Conservation (phyloP, 2,797 vertebrate genomes). For the Channallabes apus region DNA sequence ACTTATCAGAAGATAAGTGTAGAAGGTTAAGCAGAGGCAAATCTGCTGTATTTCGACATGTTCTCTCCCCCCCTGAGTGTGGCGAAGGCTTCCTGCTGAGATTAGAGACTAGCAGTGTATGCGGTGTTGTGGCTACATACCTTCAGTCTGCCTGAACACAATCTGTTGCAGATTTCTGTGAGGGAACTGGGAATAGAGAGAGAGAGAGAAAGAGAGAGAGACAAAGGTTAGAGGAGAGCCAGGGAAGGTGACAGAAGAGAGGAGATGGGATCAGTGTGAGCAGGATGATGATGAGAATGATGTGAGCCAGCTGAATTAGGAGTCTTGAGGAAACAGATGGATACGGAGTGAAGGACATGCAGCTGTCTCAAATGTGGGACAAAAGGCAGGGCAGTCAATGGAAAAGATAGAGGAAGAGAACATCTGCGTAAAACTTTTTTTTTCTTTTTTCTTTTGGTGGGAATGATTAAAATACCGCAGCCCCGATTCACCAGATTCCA, state of each 20-base stretch:
- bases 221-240: conserved; percentile 33
- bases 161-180: conserved; percentile 77
- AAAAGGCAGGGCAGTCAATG: conserved; percentile 16
- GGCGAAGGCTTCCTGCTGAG: conserved; percentile 70
- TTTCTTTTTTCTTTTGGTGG: background rate
- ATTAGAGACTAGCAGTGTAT: conserved; percentile 73
- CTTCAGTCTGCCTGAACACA: conserved; percentile 76
- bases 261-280: conserved; percentile 11
- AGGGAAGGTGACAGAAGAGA: background rate
- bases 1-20: conserved; percentile 68
- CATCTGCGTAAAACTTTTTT: conserved; percentile 23
- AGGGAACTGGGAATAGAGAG: conserved; percentile 56
- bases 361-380: background rate
- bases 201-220: conserved; percentile 61
- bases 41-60: conserved; percentile 72
- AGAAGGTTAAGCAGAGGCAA: conserved; percentile 73
- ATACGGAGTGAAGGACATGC: conserved; percentile 32
- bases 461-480: conserved; percentile 27
- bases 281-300: conserved; percentile 14
- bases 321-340: conserved; percentile 29
- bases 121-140: conserved; percentile 80
- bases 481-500: conserved; percentile 18
- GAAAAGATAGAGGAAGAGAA: conserved; percentile 25
- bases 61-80: conserved; percentile 65
- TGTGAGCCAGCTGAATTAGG: conserved; percentile 19